These are phyloP conservation scores for Anoplolepis gracilipes DNA, from an alignment of 1,140 invertebrate genomes.

Conservation along the genomic window DNA sequence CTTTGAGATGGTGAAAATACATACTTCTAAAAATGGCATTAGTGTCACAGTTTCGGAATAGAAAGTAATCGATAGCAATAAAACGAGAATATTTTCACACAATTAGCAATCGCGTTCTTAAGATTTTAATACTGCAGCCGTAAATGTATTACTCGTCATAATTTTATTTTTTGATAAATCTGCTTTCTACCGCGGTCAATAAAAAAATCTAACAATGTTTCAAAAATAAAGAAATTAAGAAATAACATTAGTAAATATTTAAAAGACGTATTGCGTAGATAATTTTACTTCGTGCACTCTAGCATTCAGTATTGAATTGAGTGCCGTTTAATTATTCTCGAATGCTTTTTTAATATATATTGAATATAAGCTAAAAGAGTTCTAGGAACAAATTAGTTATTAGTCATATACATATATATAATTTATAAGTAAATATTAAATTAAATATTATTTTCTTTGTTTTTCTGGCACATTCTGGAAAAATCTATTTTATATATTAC, in stretches of 20 bases:
- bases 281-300: background rate
- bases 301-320: too few relatives aligned
- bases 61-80: constrained; percentile 37
- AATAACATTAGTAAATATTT: background rate
- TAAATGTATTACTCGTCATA: background rate
- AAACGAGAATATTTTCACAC: constrained; percentile 16
- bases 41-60: constrained; percentile 51
- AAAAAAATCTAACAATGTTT: background rate
- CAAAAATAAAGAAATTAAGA: background rate
- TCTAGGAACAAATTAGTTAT: background rate
- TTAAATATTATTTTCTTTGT: too few relatives aligned
- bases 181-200: background rate
- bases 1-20: constrained; percentile 28
- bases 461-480: too few relatives aligned
- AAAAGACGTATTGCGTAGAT: background rate
- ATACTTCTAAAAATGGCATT: constrained; percentile 12
- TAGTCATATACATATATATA: background rate
- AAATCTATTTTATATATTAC: too few relatives aligned
- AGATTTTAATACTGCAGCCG: background rate
- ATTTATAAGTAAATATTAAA: too few relatives aligned
- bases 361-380: background rate
- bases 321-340: background rate
- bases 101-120: constrained; percentile 3
- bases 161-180: background rate
- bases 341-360: background rate